Evolutionary conservation across 1,140 invertebrate genomes (phyloP).

Genomic region (Laupala kohalensis): DNA sequence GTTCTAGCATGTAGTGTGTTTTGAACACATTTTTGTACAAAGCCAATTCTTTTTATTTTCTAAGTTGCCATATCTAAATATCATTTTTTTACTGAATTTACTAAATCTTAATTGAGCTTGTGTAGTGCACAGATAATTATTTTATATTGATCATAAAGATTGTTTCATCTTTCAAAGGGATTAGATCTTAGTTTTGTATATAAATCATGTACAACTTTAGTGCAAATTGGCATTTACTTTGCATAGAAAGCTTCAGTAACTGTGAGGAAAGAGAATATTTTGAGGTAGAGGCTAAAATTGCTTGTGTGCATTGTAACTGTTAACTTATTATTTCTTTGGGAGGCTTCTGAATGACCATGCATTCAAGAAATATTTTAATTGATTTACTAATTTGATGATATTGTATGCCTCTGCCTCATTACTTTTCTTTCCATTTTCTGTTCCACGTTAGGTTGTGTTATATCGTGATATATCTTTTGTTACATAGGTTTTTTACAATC

Average conservation of each 20-base stretch:
- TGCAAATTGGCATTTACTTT: conserved; percentile 3
- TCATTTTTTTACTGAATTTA: not conserved
- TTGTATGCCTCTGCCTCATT: not conserved
- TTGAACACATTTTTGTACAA: conserved; percentile 12
- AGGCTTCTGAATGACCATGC: not conserved
- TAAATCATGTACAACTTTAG: not conserved
- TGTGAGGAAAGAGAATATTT: not conserved
- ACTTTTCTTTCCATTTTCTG: not conserved
- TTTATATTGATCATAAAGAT: not conserved
- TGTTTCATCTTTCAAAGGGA: not conserved
- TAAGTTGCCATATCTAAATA: conserved; percentile 8
- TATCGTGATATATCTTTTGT: conserved; percentile 2
- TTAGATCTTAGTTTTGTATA: not conserved
- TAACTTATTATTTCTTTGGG: not conserved
- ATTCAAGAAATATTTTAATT: not conserved
- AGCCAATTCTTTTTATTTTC: conserved; percentile 5
- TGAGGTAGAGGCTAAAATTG: not conserved
- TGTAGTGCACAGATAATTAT: not conserved
- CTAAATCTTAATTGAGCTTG: not conserved
- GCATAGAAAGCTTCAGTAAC: not conserved
- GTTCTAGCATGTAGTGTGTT: conserved; percentile 7
- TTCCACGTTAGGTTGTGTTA: conserved; percentile 4
- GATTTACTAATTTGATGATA: not conserved
- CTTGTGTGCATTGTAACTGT: not conserved
- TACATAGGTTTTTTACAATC: not conserved